Evolutionary conservation across 2,113 vertebrate genomes (phyloP), one percentile per base, ranked within the genome.

Genomic region (Pycnonotus jocosus): DNA sequence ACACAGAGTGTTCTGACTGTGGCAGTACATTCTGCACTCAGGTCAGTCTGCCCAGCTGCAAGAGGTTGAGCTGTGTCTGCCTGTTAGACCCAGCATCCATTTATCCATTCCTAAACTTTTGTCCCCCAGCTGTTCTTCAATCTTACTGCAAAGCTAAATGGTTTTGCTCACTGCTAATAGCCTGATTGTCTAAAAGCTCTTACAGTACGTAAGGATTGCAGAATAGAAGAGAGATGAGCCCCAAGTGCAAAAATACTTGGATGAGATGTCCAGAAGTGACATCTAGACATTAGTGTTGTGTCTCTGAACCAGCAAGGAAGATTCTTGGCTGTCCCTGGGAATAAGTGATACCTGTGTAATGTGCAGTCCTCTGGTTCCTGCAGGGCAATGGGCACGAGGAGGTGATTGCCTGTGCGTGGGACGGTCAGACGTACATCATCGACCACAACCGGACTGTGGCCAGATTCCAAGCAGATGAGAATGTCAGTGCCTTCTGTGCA

Each of bases 391-490:
- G 99, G 45, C 97, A 98, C 1, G 99, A 99, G 90, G 99, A 99
- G 96, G 99, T 99, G 87, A 98, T 99, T 13, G 99, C 99, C 6
- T 99, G 99, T 65, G 99, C 99, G 5, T 99, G 99, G 99, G 99
- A 99, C 1, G 99, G 99, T 30, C 99, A 99, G 95, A 99, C 99
- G 0, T 99, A 99, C 88, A 99, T 99, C 95, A 99, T 99, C 0
- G 99, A 99, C 96, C 99, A 99, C 92, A 98, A 98, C 28, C 98
- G 99, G 42, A 98, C 98, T 0, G 99, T 99, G 1, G 99, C 99
- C 81, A 98, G 99, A 13, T 99, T 99, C 97, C 99, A 99, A 91
- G 99, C 99, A 25, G 99, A 99, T 38, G 99, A 99, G 96, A 99
- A 99, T 15, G 99, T 99, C 92, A 99, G 99, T 11, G 99, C 99